Base-by-base conservation (phyloP, 1,140 invertebrate species). In the Tetramorium alpestre region DNA sequence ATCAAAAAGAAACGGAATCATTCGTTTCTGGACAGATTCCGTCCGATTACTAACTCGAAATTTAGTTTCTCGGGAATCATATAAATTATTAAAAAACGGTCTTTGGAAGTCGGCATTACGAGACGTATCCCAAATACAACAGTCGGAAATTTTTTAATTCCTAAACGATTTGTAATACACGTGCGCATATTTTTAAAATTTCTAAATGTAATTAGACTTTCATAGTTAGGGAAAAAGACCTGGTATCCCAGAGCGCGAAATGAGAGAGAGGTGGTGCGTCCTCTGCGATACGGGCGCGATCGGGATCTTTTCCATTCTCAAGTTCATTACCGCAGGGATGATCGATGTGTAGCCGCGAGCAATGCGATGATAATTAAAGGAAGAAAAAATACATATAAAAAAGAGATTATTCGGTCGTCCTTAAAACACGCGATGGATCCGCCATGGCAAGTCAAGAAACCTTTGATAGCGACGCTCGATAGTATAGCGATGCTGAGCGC, bases 401-500 rank as follows among this genome's bases (percentile, higher is more conserved):
- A 73, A 41, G 13, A 6, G 72, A 33, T 81, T 67, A 54, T 10
- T 58, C 56, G 49, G 11, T 47, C 51, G 72, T 89, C 77, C 70
- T 78, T 80, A 87, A 89, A 90, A 90, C 54, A 82, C 70, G 49
- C 85, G 56, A 77, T 69, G 72, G 69, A 75, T 88, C 89, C 92
- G 93, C 93, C 93, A 94, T 93, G 88, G 92, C 89, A 87, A 94
- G 92, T 91, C 91, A 91, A 93, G 93, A 93, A 94, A 92, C 93
- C 93, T 93, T 93, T 92, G 92, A 94, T 94, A 93, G 92, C 91
- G 80, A 91, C 94, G 94, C 93, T 95, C 94, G 93, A 95, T 95
- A 95, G 93, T 93, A 90, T 87, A 88, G 90, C 88, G 90, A 76
- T 86, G 88, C 72, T 89, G 86, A 91, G 94, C 94, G 95, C 94